These are phyloP conservation scores for Drosophila subpulchrella DNA, from an alignment of 1,140 invertebrate species.

Conservation along the genomic window DNA sequence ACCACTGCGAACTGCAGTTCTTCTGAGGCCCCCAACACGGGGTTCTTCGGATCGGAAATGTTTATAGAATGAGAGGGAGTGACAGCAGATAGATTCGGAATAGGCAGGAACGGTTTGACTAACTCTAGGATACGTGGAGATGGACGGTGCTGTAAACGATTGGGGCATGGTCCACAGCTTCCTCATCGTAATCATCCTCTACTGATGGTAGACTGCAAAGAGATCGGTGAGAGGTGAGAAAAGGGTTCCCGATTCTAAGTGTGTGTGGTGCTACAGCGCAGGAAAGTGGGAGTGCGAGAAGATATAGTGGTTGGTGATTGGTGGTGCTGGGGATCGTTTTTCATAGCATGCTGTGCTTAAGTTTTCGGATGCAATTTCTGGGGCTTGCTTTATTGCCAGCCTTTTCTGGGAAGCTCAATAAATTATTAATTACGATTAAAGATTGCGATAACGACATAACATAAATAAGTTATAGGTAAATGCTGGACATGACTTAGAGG, in stretches of 20 bases:
- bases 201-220: slow-evolving; percentile 78
- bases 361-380: slow-evolving; percentile 28
- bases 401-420: slow-evolving; percentile 36
- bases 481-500: slow-evolving; percentile 78
- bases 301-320: slow-evolving; percentile 13
- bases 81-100: slow-evolving; percentile 20
- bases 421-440: slow-evolving; percentile 46
- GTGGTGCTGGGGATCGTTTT: slow-evolving; percentile 38
- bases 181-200: slow-evolving; percentile 46
- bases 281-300: slow-evolving; percentile 17
- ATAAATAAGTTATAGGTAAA: slow-evolving; percentile 74
- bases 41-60: slow-evolving; percentile 12
- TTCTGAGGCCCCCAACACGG: slow-evolving; percentile 9
- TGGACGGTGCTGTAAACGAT: slow-evolving; percentile 48
- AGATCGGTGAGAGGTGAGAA: slow-evolving; percentile 71
- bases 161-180: slow-evolving; percentile 65
- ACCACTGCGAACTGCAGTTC: slow-evolving; percentile 13
- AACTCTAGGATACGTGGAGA: slow-evolving; percentile 56
- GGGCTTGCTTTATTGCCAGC: slow-evolving; percentile 36
- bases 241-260: slow-evolving; percentile 35
- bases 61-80: slow-evolving; percentile 33
- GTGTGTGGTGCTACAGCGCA: slow-evolving; percentile 28
- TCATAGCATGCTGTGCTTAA: slow-evolving; percentile 65
- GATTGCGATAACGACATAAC: slow-evolving; percentile 27
- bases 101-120: slow-evolving; percentile 51